Base-by-base conservation (phyloP, 2,888 invertebrate genomes). In the Pomacea canaliculata region DNA sequence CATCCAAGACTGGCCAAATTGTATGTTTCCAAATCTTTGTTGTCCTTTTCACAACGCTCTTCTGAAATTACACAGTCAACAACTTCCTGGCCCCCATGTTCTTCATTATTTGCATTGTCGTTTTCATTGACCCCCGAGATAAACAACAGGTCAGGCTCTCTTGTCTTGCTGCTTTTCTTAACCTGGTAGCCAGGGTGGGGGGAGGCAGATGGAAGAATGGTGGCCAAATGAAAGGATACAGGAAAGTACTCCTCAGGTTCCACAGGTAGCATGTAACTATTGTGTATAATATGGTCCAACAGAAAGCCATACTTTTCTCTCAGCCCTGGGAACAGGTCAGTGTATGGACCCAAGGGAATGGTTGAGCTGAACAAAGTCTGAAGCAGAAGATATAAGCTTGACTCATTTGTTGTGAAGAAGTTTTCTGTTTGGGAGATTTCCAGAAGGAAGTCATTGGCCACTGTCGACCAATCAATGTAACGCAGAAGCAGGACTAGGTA, bases 371-470 rank as follows among this genome's bases (percentile, higher is more conserved):
- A 91, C 80, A 93, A 86, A 60, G 91, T 90, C 78, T 92, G 91
- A 79, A 94, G 89, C 75, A 94, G 89, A 78, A 92, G 91, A 86
- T 92, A 93, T 73, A 93, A 91, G 84, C 93, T 93, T 68, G 92
- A 89, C 84, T 93, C 93, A 84, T 93, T 93, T 76, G 92, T 92
- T 27, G 91, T 91, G 86, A 93, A 93, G 72, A 94, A 89, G 66
- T 92, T 91, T 80, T 93, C 93, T 49, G 88, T 92, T 81, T 93
- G 93, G 77, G 94, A 91, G 82, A 93, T 93, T 81, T 93, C 92
- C 70, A 88, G 86, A 9, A 91, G 81, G 56, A 88, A 86, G 66
- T 88, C 85, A 62, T 85, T 82, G 13, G 85, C 85, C 37, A 89
- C 84, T 12, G 82, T 76, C 13, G 85, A 83, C 89, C 89, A 89